These are phyloP conservation scores for Mesorhabditis spiculigera DNA, from an alignment of 2,888 invertebrate species.

Conservation along the genomic window DNA sequence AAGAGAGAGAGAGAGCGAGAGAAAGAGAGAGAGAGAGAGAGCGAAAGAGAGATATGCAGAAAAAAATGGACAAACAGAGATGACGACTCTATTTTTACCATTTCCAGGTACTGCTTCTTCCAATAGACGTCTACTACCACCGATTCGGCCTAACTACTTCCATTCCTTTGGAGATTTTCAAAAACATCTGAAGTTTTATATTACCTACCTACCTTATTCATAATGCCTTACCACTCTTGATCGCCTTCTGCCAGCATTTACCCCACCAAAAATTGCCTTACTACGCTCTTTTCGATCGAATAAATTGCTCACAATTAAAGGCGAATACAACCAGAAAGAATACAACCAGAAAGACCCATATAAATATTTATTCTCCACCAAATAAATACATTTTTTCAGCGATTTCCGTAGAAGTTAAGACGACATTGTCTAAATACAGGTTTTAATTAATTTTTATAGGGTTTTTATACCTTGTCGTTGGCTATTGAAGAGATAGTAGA, in stretches of 20 bases:
- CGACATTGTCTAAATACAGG: neutral
- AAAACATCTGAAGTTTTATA: too few species aligned
- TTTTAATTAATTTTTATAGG: neutral
- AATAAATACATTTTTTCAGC: conserved; percentile 1
- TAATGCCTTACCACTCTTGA: too few species aligned
- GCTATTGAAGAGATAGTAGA: neutral
- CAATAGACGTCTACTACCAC: too few species aligned
- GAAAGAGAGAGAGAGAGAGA: too few species aligned
- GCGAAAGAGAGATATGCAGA: too few species aligned
- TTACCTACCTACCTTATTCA: too few species aligned
- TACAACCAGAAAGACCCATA: neutral
- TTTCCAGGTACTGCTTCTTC: too few species aligned
- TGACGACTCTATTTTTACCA: too few species aligned
- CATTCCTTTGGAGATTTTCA: too few species aligned
- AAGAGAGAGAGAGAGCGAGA: too few species aligned
- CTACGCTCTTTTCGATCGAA: neutral
- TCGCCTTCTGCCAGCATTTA: neutral
- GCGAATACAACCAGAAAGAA: neutral
- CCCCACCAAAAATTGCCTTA: neutral
- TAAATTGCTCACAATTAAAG: neutral
- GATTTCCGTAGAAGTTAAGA: neutral
- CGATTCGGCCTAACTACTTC: too few species aligned
- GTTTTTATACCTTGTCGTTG: conserved; percentile 3
- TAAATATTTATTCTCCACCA: neutral
- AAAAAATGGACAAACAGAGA: too few species aligned